Base-by-base conservation (phyloP, 2,113 vertebrate genomes). In the Hippoglossus stenolepis region DNA sequence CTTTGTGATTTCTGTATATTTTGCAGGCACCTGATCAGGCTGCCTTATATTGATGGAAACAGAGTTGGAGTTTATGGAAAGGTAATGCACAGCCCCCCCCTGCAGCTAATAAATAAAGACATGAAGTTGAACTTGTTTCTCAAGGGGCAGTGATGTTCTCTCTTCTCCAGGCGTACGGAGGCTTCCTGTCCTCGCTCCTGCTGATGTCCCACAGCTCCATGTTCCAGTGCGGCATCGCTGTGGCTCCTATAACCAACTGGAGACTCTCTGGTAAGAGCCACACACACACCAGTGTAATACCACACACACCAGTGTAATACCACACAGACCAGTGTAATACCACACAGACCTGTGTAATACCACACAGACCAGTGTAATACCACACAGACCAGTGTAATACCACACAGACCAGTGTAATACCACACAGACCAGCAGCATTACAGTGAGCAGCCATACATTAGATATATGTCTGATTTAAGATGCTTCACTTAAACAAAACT, bases 171-270 rank as follows among this genome's bases (percentile, higher is more conserved):
- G 94, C 88, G 0, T 95, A 95, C 5, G 94, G 94, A 13, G 94
- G 94, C 5, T 94, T 94, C 68, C 56, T 94, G 17, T 89, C 89
- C 26, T 80, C 92, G 0, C 58, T 93, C 20, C 83, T 95, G 54
- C 88, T 94, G 28, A 88, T 94, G n/a, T 91, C 92, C 10, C 28
- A 86, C 51, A 85, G 71, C 57, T 89, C 91, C 3, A 18, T 83
- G 66, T 86, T 95, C 72, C 85, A 57, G 40, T 95, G 94, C 67
- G 93, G 91, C 49, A 83, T 93, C 10, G 90, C 92, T 6, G 89
- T 91, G 3, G 90, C 94, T 72, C 94, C 94, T 0, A 86, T 95
- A 15, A 90, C 89, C 12, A 89, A 94, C 89, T 95, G 94, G 94
- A 90, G 75, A 82, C 90, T 94, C 23, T 92, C 84, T 10, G 94